phyloP scores from a whole-genome alignment of 2,113 vertebrate species.

The Octodon degus region DNA sequence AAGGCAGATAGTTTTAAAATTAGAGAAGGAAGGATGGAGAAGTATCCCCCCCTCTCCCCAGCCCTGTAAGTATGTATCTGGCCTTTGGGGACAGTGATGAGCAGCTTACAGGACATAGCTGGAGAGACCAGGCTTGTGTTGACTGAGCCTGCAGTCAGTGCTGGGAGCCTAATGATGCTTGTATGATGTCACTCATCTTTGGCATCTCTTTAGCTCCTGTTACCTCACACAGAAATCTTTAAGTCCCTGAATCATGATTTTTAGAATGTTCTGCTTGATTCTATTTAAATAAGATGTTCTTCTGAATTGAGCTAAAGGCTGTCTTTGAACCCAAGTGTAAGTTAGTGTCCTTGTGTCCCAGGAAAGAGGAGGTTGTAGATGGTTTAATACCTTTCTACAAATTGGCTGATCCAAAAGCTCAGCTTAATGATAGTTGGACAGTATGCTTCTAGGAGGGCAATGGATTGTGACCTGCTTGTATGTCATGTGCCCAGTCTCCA shows the following conservation, averaged over 20 bases:
- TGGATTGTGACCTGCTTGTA: neutral
- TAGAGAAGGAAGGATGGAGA: neutral
- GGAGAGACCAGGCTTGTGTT: neutral
- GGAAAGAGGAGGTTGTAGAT: neutral
- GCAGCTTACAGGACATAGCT: neutral
- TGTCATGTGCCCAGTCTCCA: neutral
- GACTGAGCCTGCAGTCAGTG: neutral
- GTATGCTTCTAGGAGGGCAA: neutral
- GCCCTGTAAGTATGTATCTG: neutral
- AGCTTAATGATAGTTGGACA: slow-evolving; percentile 63
- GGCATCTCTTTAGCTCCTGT: neutral
- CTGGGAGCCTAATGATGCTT: neutral
- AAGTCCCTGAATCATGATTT: neutral
- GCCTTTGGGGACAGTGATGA: no score
- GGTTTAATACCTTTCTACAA: slow-evolving; percentile 34
- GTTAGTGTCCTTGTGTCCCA: neutral
- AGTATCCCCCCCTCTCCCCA: neutral
- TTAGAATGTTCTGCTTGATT: neutral
- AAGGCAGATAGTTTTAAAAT: neutral
- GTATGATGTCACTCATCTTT: neutral
- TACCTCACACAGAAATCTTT: neutral
- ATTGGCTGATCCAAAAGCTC: slow-evolving; percentile 61
- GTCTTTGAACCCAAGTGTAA: neutral
- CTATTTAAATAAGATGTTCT: neutral
- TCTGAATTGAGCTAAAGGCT: neutral